Evolutionary conservation across 2,888 invertebrate genomes (phyloP).

Genomic region (Aelia acuminata): DNA sequence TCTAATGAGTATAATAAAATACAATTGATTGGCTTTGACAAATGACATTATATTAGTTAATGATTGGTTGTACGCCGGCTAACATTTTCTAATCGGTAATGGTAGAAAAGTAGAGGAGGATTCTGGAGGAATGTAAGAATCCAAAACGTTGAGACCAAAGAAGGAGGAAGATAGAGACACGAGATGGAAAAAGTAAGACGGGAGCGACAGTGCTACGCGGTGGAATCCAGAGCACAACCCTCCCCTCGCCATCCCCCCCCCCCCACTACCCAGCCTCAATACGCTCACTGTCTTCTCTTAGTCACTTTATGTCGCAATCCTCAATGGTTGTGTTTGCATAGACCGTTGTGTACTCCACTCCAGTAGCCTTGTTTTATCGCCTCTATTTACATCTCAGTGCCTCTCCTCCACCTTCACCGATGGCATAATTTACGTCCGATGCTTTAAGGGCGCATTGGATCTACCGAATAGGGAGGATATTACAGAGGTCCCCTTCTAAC

Average conservation of each 20-base stretch:
- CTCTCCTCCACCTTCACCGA: neutral
- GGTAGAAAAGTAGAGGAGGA: neutral
- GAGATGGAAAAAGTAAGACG: slow-evolving; percentile 9
- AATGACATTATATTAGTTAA: too few species aligned
- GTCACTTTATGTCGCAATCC: slow-evolving; percentile 49
- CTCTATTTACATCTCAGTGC: slow-evolving; percentile 4
- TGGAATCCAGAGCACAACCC: neutral
- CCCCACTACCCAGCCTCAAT: neutral
- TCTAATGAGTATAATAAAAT: too few species aligned
- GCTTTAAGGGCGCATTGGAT: slow-evolving; percentile 10
- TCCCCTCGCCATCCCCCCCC: neutral
- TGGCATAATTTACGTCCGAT: neutral
- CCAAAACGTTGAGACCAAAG: neutral
- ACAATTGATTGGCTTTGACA: too few species aligned
- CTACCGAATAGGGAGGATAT: neutral
- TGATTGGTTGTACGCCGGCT: too few species aligned
- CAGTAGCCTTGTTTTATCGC: neutral
- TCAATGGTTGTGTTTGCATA: neutral
- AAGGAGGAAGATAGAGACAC: neutral
- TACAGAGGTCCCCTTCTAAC: neutral
- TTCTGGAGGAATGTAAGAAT: neutral
- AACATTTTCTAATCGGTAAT: too few species aligned
- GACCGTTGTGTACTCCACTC: slow-evolving; percentile 1
- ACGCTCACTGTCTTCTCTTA: slow-evolving; percentile 29
- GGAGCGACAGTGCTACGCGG: slow-evolving; percentile 28